Evolutionary conservation across 2,113 vertebrate genomes (phyloP).

Genomic region (Indri indri): DNA sequence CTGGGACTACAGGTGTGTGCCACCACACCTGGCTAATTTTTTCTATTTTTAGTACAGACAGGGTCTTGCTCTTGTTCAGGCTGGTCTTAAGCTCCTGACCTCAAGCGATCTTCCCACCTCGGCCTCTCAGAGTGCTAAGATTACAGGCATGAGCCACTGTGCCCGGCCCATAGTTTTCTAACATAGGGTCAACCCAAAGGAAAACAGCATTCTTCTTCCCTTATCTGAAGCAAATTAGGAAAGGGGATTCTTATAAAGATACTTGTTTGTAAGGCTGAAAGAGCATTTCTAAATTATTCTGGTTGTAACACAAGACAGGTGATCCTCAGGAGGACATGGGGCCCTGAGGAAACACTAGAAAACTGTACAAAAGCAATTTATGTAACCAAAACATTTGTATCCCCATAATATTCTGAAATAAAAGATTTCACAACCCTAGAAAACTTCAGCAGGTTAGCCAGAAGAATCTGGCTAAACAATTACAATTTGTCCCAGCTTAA

Average conservation of each 20-base stretch:
- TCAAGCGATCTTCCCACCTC: too few species aligned
- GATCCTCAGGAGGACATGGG: neutral
- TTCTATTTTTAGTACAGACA: too few species aligned
- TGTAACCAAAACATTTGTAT: too few species aligned
- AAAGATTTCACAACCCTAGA: neutral
- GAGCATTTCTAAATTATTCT: neutral
- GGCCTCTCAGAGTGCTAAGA: too few species aligned
- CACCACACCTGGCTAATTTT: too few species aligned
- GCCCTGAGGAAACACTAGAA: neutral
- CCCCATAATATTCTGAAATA: too few species aligned
- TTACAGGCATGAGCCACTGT: too few species aligned
- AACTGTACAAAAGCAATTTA: too few species aligned
- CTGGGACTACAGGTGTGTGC: too few species aligned
- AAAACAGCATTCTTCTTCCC: neutral
- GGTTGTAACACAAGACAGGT: neutral
- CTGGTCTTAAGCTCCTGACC: too few species aligned
- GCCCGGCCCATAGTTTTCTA: neutral
- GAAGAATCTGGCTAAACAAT: neutral
- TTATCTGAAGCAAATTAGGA: slow-evolving; percentile 29
- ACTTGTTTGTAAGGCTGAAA: neutral
- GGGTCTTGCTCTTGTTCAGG: too few species aligned
- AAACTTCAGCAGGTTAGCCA: neutral
- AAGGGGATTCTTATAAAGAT: neutral
- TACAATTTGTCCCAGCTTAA: neutral
- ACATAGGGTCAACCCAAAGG: neutral